phyloP scores from a whole-genome alignment of 2,113 vertebrate species.

The Todiramphus saurophagus region DNA sequence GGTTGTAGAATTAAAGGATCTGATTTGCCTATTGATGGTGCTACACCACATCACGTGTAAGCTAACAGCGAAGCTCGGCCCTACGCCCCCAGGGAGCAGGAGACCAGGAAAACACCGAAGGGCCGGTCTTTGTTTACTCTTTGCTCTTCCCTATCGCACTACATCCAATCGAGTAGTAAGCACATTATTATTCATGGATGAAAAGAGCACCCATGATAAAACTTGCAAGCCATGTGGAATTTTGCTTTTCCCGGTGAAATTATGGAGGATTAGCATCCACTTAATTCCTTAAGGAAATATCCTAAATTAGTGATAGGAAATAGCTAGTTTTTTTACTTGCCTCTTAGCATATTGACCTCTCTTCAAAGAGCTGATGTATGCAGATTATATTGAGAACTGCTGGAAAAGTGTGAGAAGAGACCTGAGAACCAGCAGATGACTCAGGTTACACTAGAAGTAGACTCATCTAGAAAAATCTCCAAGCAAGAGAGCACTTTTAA shows the following conservation, averaged over 20 bases:
- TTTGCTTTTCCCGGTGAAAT: slow-evolving; percentile 13
- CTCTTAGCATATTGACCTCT: background rate
- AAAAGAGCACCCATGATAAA: slow-evolving; percentile 30
- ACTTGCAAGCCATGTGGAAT: slow-evolving; percentile 36
- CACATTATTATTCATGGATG: slow-evolving; percentile 2
- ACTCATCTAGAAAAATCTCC: slow-evolving; percentile 50
- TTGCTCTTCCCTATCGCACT: background rate
- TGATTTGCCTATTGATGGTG: background rate
- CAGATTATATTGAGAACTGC: background rate
- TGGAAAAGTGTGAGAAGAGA: background rate
- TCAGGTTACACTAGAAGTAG: slow-evolving; percentile 36
- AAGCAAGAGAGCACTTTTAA: slow-evolving; percentile 72
- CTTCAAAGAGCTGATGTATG: slow-evolving; percentile 10
- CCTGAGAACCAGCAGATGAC: slow-evolving; percentile 3
- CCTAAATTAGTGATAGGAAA: slow-evolving; percentile 1
- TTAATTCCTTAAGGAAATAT: background rate
- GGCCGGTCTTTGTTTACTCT: background rate
- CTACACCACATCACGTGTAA: background rate
- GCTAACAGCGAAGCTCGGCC: background rate
- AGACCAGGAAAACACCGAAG: background rate
- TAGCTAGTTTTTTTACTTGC: slow-evolving; percentile 7
- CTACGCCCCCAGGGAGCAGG: fast-evolving
- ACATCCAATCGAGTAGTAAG: background rate
- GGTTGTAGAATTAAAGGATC: background rate
- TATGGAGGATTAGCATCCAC: slow-evolving; percentile 12